Evolutionary conservation across 2,797 vertebrate genomes (phyloP).

Genomic region (Manis javanica): DNA sequence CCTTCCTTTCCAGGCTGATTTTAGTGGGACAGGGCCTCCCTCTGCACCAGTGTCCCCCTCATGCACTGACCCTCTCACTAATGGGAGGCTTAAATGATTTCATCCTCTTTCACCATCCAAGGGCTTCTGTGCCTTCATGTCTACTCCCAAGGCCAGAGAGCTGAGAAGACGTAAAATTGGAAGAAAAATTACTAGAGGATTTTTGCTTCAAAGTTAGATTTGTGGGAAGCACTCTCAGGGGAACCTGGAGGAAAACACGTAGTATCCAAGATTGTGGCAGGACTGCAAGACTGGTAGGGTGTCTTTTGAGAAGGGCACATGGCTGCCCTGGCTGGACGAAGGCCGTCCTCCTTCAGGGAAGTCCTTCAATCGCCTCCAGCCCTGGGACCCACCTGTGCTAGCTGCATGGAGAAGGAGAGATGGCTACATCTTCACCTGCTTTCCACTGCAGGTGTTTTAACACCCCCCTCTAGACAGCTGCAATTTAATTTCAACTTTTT

Average conservation of each 20-base stretch:
- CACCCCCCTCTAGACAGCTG: background rate
- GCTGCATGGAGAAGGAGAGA: background rate
- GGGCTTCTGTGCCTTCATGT: background rate
- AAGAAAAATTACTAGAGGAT: background rate
- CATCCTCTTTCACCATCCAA: background rate
- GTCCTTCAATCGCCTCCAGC: accelerated
- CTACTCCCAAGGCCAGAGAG: background rate
- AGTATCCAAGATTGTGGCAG: background rate
- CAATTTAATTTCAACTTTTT: slow-evolving; percentile 57
- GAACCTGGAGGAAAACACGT: background rate
- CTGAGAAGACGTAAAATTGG: background rate
- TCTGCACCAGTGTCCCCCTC: background rate
- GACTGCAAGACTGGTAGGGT: background rate
- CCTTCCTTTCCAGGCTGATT: background rate
- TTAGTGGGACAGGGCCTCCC: background rate
- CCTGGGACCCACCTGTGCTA: background rate
- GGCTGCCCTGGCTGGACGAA: background rate
- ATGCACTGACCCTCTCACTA: background rate
- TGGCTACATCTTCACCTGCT: background rate
- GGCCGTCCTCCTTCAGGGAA: background rate
- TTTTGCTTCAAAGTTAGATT: background rate
- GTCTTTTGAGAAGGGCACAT: accelerated
- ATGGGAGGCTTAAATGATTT: background rate
- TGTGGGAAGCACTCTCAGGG: background rate
- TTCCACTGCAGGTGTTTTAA: background rate